Base-by-base conservation (phyloP, 2,113 vertebrate genomes). In the Malurus elegans region DNA sequence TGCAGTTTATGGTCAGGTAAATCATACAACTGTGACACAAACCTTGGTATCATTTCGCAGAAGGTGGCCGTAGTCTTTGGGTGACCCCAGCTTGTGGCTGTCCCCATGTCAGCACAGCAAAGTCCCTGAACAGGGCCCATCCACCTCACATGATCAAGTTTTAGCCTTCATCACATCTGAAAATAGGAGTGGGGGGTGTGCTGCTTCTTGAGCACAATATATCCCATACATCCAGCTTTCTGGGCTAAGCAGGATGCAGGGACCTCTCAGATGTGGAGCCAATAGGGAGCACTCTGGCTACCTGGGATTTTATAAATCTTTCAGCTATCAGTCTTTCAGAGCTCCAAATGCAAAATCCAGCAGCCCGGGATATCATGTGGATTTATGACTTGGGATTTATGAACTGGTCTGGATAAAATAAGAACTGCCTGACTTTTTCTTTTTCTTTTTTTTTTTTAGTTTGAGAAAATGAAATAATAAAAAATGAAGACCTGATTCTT, bases 261-360 rank as follows among this genome's bases (percentile, higher is more conserved):
- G 75, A 83, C 72, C 58, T 71, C 92, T 96, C 95, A 92, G 91
- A 88, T 89, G 91, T 65, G 58, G 76, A 93, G 88, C 95, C 96
- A 92, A 70, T 53, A 64, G 66, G 94, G 85, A 90, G 87, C 89
- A 85, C 58, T 85, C 69, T 0, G 13, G 73, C 94, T 96, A 94
- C 95, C 92, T 95, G 85, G 79, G 95, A 80, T 95, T 92, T 93
- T 96, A 93, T 96, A 97, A 97, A 96, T 96, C 96, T 96, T 97
- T 92, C 92, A 86, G 88, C 94, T 95, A 79, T 96, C 95, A 83
- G 75, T 92, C 92, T 94, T 95, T 95, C 89, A 85, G 86, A 95
- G 94, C 90, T 93, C 93, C 93, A 96, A 96, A 97, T 97, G 95
- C 72, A 97, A 97, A 97, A 97, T 95, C 97, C 96, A 97, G 95